Evolutionary conservation across 2,797 vertebrate genomes (phyloP), one percentile per base, ranked within the genome.

Genomic region (Macrochelys suwanniensis): DNA sequence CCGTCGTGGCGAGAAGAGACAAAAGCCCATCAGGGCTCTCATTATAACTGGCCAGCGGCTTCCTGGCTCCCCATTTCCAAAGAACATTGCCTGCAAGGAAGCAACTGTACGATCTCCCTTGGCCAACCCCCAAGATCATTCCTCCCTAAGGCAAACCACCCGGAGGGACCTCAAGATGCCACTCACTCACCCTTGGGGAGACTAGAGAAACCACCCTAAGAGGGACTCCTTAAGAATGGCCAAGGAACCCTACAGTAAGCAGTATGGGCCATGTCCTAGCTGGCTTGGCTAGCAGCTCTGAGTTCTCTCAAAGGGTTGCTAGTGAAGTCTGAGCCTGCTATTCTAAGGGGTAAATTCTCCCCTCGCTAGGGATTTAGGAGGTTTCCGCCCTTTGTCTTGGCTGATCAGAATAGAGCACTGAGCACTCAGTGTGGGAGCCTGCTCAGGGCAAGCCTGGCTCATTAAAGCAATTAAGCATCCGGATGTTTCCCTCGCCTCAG

Each of bases 401-500:
- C 1, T 0, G 17, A 81, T 49, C 50, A 59, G 50, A 47, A 6
- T 4, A 3, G 2, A 11, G 16, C 0, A 2, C 0, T 0, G 42
- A 0, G 1, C 31, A 74, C 33, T 17, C 16, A 16, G 6, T 57
- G 87, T 94, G 94, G 88, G 93, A 96, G 93, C 85, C 85, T 84
- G 94, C 95, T 80, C 0, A 0, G 85, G 95, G 86, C 33, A 0
- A 95, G 95, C 86, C 87, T 2, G 7, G 13, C 77, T 94, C 93
- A 94, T 97, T 97, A 96, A 95, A 0, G 0, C 71, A 94, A 95
- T 97, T 87, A 93, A 0, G 0, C 93, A 68, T 74, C 93, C 95
- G 92, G 93, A 85, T 88, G 91, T 74, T 96, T 74, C 91, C 79
- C 87, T 50, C 3, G 65, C 94, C 88, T 89, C 92, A 95, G 97